These are phyloP conservation scores for Calyptomena viridis DNA, from an alignment of 2,113 vertebrate genomes.

Conservation along the genomic window DNA sequence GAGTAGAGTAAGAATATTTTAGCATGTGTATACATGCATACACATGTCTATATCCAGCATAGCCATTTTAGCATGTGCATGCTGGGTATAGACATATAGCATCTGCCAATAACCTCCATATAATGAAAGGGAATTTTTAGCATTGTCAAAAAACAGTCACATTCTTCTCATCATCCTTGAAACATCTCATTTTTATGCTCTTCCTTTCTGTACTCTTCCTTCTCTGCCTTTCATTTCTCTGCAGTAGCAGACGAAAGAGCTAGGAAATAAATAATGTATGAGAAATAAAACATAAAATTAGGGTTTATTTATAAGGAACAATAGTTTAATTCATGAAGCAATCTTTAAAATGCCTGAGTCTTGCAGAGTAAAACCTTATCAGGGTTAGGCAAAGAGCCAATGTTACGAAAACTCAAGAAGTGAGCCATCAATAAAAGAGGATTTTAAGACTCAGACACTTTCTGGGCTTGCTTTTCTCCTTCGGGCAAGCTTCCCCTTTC, in stretches of 20 bases:
- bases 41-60: too few relatives aligned
- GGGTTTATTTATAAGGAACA: constrained; percentile 5
- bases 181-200: background rate
- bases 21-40: too few relatives aligned
- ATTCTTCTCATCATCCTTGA: background rate
- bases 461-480: background rate
- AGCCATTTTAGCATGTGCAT: background rate
- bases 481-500: background rate
- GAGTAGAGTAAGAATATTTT: background rate
- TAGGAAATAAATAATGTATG: constrained; percentile 40
- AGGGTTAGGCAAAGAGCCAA: background rate
- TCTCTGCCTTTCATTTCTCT: background rate
- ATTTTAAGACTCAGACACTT: constrained; percentile 13
- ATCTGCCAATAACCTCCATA: background rate
- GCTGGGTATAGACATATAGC: background rate
- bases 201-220: background rate
- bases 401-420: background rate
- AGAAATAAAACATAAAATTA: background rate
- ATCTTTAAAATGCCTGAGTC: constrained; percentile 6
- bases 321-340: constrained; percentile 42
- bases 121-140: background rate
- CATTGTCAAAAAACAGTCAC: background rate
- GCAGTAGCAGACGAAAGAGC: background rate
- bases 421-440: constrained; percentile 1
- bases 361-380: constrained; percentile 5